Base-by-base conservation (phyloP, 2,113 vertebrate species). In the Ranitomeya variabilis region DNA sequence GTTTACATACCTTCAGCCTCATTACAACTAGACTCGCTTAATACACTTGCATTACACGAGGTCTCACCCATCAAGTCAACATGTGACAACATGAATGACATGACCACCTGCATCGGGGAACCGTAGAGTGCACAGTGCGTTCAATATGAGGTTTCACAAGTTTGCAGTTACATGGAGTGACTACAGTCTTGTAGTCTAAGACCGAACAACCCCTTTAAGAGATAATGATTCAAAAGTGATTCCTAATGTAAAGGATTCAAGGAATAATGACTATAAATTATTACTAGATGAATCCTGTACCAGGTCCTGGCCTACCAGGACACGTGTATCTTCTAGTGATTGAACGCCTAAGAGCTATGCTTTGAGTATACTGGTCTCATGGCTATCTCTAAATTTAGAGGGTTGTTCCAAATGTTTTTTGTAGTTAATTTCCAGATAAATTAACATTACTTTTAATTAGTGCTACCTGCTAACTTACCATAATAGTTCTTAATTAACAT, bases 361-460 rank as follows among this genome's bases (percentile, higher is more conserved):
- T 71, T 69, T 69, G 55, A 62, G 37, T 57, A 37, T 60, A 81
- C 23, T 62, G 82, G 45, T 55, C 71, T 71, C 51, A 21, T 15
- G 71, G 26, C n/a, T 6, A 54, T 71, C 64, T 84, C 66, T 69
- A 55, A 84, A 71, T 84, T 71, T 84, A 69, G 82, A 84, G 66
- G 52, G 14, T 66, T 52, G 52, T 45, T 60, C 31, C 57, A 62
- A 60, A 60, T 62, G 79, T 57, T 81, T 62, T 69, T 84, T 84
- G 82, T 84, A 84, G 64, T 55, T 84, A 84, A 84, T 84, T 71
- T 84, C 64, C 37, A 84, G 64, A 69, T 84, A 84, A 69, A 84
- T 84, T 84, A 84, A 84, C 45, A 69, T 84, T 54, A 84, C 82
- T 84, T 84, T 84, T 84, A 84, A 84, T 84, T 84, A 84, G 62